phyloP scores from a whole-genome alignment of 2,888 invertebrate species.

The Miltochrista miniata region DNA sequence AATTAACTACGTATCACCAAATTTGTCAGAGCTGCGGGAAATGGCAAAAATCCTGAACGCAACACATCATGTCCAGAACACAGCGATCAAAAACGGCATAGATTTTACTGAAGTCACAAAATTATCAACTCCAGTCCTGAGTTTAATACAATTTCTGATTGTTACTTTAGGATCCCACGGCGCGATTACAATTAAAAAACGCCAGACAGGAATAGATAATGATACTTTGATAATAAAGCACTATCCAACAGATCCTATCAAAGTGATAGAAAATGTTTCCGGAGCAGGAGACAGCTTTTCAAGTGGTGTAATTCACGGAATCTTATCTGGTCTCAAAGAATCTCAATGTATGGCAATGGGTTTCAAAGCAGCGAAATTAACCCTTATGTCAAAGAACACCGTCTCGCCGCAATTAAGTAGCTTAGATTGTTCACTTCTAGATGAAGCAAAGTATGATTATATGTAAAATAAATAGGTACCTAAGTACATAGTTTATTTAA shows the following conservation, averaged over 20 bases:
- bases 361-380: conserved; percentile 84
- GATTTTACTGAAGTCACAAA: conserved; percentile 52
- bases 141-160: conserved; percentile 81
- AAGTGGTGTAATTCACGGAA: conserved; percentile 87
- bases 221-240: conserved; percentile 32
- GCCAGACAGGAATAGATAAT: conserved; percentile 1
- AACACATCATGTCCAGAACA: conserved; percentile 39
- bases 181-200: conserved; percentile 71
- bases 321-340: conserved; percentile 82
- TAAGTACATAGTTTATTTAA: no score
- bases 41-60: conserved; percentile 83
- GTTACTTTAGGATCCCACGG: conserved; percentile 86
- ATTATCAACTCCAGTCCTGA: conserved; percentile 65
- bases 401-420: conserved; percentile 73
- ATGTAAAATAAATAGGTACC: conserved; percentile 10
- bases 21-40: conserved; percentile 88
- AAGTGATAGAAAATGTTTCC: conserved; percentile 87
- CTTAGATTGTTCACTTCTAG: conserved; percentile 6
- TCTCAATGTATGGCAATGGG: conserved; percentile 85
- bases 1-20: conserved; percentile 89
- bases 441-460: conserved; percentile 12
- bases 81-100: conserved; percentile 15
- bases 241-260: conserved; percentile 67
- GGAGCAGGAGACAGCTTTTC: conserved; percentile 92
- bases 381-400: conserved; percentile 83